These are phyloP conservation scores for Cataglyphis cursor DNA, from an alignment of 2,888 invertebrate species.

Conservation along the genomic window DNA sequence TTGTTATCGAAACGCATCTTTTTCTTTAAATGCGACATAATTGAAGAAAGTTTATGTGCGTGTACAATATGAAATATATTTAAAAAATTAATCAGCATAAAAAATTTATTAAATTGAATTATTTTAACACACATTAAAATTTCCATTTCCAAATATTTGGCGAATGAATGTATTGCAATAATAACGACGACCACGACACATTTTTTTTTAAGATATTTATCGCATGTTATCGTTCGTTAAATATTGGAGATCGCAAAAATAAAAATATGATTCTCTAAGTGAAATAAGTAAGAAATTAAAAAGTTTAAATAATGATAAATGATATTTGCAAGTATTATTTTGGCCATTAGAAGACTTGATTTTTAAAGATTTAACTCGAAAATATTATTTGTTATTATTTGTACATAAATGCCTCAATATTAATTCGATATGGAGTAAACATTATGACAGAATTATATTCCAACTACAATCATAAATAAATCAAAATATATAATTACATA, in stretches of 20 bases:
- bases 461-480: not conserved
- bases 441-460: constrained; percentile 1
- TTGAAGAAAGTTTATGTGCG: not conserved
- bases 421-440: not conserved
- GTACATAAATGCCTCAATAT: not conserved
- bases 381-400: constrained; percentile 14
- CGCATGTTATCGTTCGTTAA: not conserved
- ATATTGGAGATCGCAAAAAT: not conserved
- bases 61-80: not conserved
- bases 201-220: not conserved
- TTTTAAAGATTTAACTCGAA: not conserved
- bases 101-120: not conserved
- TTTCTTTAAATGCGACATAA: not conserved
- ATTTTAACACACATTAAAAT: not conserved
- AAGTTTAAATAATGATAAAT: not conserved
- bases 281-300: not conserved
- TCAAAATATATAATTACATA: not conserved
- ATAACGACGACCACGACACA: not conserved
- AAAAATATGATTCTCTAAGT: not conserved
- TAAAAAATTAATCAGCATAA: not conserved
- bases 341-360: not conserved
- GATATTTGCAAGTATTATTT: not conserved
- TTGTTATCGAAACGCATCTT: not conserved
- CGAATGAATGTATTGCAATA: not conserved
- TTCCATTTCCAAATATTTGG: not conserved